Conservation (phyloP, 2,113 vertebrate species). For the Scartelaos histophorus region DNA sequence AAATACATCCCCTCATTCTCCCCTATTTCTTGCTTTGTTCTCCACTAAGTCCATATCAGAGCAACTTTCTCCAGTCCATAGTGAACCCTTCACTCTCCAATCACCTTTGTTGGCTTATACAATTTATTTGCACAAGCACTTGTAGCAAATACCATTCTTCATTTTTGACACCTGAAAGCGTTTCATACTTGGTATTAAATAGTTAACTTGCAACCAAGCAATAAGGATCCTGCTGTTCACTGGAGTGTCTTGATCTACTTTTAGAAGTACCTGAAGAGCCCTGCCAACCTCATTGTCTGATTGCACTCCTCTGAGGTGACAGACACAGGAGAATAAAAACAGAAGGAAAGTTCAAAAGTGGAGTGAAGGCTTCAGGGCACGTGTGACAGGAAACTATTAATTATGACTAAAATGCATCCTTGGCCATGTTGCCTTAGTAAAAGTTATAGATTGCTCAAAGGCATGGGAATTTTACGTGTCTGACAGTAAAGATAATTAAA, state of each 20-base stretch:
- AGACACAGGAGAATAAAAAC: slow-evolving; percentile 10
- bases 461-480: slow-evolving; percentile 34
- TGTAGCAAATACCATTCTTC: not conserved
- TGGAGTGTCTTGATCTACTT: slow-evolving; percentile 12
- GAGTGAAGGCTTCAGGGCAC: slow-evolving; percentile 7
- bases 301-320: slow-evolving; percentile 4
- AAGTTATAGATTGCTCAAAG: slow-evolving; percentile 40
- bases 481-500: slow-evolving; percentile 35
- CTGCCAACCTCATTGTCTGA: slow-evolving; percentile 5
- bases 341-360: slow-evolving; percentile 23
- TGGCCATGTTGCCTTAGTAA: slow-evolving; percentile 37
- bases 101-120: not conserved
- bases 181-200: not conserved
- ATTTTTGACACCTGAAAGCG: not conserved
- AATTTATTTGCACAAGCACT: not conserved
- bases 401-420: slow-evolving; percentile 18
- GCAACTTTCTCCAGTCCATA: too few relatives aligned
- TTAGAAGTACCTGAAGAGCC: not conserved
- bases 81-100: not conserved
- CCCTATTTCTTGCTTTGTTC: not conserved
- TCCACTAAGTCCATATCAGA: too few relatives aligned
- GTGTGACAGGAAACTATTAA: slow-evolving; percentile 10
- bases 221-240: not conserved
- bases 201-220: not conserved
- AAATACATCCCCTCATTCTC: not conserved